These are phyloP conservation scores for Cephus runcator DNA, from an alignment of 2,888 invertebrate species.

Conservation along the genomic window DNA sequence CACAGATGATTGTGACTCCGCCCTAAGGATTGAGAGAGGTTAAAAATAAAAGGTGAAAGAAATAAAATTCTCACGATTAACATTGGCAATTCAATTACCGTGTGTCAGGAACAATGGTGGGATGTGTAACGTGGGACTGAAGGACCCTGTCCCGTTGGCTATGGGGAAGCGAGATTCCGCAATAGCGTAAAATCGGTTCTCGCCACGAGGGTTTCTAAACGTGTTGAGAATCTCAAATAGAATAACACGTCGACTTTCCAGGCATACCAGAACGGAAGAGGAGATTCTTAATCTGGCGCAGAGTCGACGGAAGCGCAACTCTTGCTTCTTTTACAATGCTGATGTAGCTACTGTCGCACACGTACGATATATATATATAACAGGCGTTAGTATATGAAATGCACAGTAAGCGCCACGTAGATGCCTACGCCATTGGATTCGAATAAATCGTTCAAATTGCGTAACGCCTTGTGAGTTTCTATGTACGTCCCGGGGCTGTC, in stretches of 20 bases:
- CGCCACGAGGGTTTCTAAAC: neutral
- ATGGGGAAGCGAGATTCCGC: neutral
- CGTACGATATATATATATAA: neutral
- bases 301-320: neutral
- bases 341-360: neutral
- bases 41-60: neutral
- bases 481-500: neutral
- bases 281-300: neutral
- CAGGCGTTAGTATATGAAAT: neutral
- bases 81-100: neutral
- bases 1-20: neutral
- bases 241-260: neutral
- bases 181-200: neutral
- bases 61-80: neutral
- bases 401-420: neutral
- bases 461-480: neutral
- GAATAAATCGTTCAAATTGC: neutral
- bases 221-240: neutral
- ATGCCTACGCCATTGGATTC: neutral
- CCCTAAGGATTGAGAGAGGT: neutral
- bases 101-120: neutral
- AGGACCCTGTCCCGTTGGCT: neutral
- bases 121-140: neutral
- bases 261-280: neutral
- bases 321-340: neutral